Percentiles rank a stretch among this genome's conserved stretches.
These are phyloP conservation scores for Acipenser ruthenus DNA, from an alignment of 2,797 vertebrate species.

Conservation along the genomic window DNA sequence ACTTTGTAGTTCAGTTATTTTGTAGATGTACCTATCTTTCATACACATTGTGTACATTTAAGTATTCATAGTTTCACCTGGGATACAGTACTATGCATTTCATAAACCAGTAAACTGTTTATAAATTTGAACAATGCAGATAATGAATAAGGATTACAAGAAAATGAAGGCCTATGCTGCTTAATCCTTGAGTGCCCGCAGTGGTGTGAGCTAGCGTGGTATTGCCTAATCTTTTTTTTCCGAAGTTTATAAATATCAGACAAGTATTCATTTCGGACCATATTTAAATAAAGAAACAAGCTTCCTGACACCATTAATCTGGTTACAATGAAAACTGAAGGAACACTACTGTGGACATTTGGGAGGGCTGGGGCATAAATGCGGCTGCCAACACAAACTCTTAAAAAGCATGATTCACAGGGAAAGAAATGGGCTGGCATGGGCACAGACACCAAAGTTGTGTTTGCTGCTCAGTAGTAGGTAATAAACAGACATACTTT, in stretches of 20 bases:
- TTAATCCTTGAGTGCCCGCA: too few relatives aligned
- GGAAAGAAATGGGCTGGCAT: constrained; percentile 23
- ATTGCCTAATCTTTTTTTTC: neutral
- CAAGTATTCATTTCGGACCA: neutral
- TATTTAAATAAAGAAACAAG: neutral
- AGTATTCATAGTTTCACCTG: too few relatives aligned
- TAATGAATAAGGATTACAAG: too few relatives aligned
- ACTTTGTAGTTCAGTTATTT: too few relatives aligned
- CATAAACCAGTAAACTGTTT: too few relatives aligned
- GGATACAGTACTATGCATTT: too few relatives aligned
- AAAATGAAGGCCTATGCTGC: too few relatives aligned
- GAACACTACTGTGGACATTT: constrained; percentile 1
- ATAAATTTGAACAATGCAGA: too few relatives aligned
- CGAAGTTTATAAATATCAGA: neutral
- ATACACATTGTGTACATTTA: too few relatives aligned
- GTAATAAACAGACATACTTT: constrained; percentile 32
- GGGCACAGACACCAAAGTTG: constrained; percentile 26
- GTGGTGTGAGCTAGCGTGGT: too few relatives aligned
- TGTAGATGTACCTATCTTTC: too few relatives aligned
- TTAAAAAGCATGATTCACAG: constrained; percentile 1
- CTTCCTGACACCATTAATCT: neutral
- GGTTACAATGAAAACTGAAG: constrained; percentile 1
- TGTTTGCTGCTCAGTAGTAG: constrained; percentile 20
- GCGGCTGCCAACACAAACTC: neutral
- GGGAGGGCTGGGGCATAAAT: neutral